A percentile compares a stretch with the other conserved stretches of the same genome.
Conservation (phyloP, 2,113 vertebrate species). For the Spilogale gracilis region DNA sequence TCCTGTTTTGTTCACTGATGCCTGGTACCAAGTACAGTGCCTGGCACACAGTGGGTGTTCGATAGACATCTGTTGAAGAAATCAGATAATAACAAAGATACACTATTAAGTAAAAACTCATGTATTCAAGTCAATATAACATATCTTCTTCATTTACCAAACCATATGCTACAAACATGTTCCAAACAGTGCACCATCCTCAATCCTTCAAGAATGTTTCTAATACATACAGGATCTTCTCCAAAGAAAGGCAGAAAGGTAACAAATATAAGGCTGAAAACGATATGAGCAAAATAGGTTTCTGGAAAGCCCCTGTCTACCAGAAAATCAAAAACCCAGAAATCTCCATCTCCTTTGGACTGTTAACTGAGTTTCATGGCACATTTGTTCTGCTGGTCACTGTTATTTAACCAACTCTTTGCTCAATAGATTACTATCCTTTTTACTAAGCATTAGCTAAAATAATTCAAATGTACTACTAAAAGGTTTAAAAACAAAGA, state of each 20-base stretch:
- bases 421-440: neutral
- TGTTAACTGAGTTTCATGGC: neutral
- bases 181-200: neutral
- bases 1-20: conserved; percentile 33
- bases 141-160: conserved; percentile 36
- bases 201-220: neutral
- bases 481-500: conserved; percentile 28
- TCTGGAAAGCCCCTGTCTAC: neutral
- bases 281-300: neutral
- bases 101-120: neutral
- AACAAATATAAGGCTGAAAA: conserved; percentile 30
- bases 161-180: conserved; percentile 3
- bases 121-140: neutral
- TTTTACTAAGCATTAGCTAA: conserved; percentile 55
- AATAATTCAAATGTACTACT: neutral
- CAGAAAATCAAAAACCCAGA: conserved; percentile 21
- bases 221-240: neutral
- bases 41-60: neutral
- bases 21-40: neutral
- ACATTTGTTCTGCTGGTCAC: neutral
- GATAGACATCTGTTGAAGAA: neutral
- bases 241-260: neutral
- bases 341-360: neutral
- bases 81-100: neutral
- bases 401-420: neutral